Conservation (phyloP, 2,888 invertebrate genomes). For the Cheilosia scutellata region DNA sequence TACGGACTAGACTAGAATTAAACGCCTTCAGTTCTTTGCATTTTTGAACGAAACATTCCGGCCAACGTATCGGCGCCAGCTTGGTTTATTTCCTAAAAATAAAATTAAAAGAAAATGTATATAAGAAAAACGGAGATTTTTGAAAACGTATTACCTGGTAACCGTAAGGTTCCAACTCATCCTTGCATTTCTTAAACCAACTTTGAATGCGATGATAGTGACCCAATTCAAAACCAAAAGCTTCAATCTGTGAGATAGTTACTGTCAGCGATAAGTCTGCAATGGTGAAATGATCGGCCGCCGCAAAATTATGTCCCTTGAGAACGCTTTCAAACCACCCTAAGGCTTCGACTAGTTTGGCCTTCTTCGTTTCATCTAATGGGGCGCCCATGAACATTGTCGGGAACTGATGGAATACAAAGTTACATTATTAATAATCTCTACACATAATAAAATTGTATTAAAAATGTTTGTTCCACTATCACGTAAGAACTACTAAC, state of each 20-base stretch:
- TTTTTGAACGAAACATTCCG: slow-evolving; percentile 85
- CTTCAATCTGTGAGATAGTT: slow-evolving; percentile 84
- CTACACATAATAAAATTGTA: no score
- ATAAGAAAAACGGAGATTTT: not conserved
- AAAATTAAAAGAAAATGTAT: not conserved
- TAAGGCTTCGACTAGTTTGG: slow-evolving; percentile 86
- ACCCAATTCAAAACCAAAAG: slow-evolving; percentile 85
- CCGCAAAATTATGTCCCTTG: slow-evolving; percentile 85
- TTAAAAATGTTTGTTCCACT: no score
- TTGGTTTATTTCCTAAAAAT: slow-evolving; percentile 85
- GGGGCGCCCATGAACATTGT: slow-evolving; percentile 84
- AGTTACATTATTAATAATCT: no score
- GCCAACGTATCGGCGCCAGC: slow-evolving; percentile 86
- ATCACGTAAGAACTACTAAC: no score
- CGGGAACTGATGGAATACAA: slow-evolving; percentile 82
- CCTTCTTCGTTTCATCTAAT: slow-evolving; percentile 84
- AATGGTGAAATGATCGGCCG: slow-evolving; percentile 85
- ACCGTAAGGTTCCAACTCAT: slow-evolving; percentile 87
- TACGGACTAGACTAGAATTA: not conserved
- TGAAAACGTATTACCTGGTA: slow-evolving; percentile 85
- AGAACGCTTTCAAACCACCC: slow-evolving; percentile 86
- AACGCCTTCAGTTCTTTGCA: slow-evolving; percentile 72
- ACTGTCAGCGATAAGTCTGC: slow-evolving; percentile 82
- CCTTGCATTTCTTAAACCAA: slow-evolving; percentile 89
- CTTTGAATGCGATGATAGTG: slow-evolving; percentile 85